A percentile compares a stretch with the other conserved stretches of the same genome.
These are phyloP conservation scores for Brachyopa scutellaris DNA, from an alignment of 2,888 invertebrate genomes.

Conservation along the genomic window DNA sequence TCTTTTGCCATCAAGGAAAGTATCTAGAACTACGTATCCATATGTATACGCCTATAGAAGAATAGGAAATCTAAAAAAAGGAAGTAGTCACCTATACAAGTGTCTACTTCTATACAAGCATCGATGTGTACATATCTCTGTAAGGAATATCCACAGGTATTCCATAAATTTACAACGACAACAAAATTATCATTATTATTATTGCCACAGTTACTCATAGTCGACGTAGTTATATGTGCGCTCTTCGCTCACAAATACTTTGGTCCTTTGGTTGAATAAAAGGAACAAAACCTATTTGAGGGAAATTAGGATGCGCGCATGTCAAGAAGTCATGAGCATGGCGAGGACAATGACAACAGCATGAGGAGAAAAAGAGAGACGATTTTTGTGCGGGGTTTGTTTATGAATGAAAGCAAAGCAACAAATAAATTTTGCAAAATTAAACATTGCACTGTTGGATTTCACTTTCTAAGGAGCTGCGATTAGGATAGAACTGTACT, in stretches of 20 bases:
- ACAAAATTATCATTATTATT: conserved; percentile 67
- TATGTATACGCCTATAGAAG: neutral
- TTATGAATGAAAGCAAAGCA: conserved; percentile 69
- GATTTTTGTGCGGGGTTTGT: neutral
- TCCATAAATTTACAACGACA: conserved; percentile 70
- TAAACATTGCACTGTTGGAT: conserved; percentile 15
- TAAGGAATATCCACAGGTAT: conserved; percentile 68
- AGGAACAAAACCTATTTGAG: conserved; percentile 8
- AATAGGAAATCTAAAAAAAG: neutral
- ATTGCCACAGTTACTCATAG: conserved; percentile 59
- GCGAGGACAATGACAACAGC: neutral
- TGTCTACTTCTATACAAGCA: neutral
- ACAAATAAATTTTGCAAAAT: conserved; percentile 56
- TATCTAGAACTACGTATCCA: conserved; percentile 15
- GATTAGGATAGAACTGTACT: conserved; percentile 14
- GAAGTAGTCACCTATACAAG: conserved; percentile 5
- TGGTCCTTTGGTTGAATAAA: conserved; percentile 5
- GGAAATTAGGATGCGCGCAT: conserved; percentile 49
- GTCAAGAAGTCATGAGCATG: conserved; percentile 48
- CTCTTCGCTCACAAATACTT: neutral
- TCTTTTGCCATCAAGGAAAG: conserved; percentile 11
- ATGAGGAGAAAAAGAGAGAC: conserved; percentile 37
- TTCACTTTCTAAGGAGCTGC: conserved; percentile 63
- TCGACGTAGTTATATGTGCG: too few relatives aligned
- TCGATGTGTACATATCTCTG: conserved; percentile 8